A percentile compares a stretch with the other conserved stretches of the same genome.
Conservation (phyloP, 2,888 invertebrate species). For the Dichetophora obliterata region DNA sequence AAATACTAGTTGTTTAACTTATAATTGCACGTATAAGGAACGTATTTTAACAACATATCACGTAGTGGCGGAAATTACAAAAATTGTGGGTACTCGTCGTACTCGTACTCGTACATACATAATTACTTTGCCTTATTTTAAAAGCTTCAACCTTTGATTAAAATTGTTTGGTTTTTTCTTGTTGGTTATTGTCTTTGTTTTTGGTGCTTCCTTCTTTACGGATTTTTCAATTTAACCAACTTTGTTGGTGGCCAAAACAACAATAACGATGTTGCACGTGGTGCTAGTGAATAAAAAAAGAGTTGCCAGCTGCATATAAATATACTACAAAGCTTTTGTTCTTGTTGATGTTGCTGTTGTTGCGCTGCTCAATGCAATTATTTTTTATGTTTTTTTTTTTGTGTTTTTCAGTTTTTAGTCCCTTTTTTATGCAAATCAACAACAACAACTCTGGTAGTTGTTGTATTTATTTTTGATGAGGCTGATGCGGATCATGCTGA, state of each 20-base stretch:
- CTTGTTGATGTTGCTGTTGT: not conserved
- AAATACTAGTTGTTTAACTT: no score
- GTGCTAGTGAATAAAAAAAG: slow-evolving; percentile 2
- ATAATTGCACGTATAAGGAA: no score
- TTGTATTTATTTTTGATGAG: not conserved
- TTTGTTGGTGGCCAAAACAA: slow-evolving; percentile 34
- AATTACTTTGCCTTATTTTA: not conserved
- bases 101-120: not conserved
- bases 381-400: slow-evolving; percentile 11
- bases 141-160: slow-evolving; percentile 16
- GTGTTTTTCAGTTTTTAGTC: not conserved
- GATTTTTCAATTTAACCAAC: slow-evolving; percentile 31
- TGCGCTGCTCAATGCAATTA: not conserved
- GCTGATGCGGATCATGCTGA: slow-evolving; percentile 27
- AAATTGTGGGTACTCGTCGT: not conserved
- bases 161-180: not conserved
- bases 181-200: not conserved
- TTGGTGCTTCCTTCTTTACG: not conserved
- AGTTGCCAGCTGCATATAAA: slow-evolving; percentile 14
- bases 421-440: slow-evolving; percentile 36
- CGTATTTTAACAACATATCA: not conserved
- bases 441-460: slow-evolving; percentile 6
- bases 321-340: not conserved
- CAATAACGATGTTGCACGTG: not conserved
- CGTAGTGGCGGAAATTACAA: slow-evolving; percentile 16